These are phyloP conservation scores for Folsomia candida DNA, from an alignment of 2,888 invertebrate species.

Conservation along the genomic window DNA sequence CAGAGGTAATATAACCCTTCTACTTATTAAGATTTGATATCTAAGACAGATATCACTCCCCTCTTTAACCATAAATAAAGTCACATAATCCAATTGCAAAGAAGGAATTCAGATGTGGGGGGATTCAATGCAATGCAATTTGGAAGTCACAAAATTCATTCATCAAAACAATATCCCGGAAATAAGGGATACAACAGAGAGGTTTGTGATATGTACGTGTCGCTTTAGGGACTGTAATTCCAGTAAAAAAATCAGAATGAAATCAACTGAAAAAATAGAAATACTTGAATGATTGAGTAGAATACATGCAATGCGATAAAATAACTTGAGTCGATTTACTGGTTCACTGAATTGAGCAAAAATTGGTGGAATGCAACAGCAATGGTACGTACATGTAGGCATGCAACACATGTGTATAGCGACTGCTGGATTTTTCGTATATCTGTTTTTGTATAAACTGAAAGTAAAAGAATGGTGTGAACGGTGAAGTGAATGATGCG, in stretches of 20 bases:
- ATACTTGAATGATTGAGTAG: neutral
- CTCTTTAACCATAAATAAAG: neutral
- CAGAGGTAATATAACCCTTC: constrained; percentile 5
- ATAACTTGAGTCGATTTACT: neutral
- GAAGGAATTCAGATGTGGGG: neutral
- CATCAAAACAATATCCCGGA: neutral
- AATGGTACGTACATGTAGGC: too few species aligned
- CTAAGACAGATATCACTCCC: neutral
- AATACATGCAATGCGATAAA: neutral
- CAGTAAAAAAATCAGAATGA: neutral
- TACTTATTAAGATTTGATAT: neutral
- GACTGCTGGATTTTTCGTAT: too few species aligned
- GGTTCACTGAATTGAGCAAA: neutral
- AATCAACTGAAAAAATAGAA: neutral
- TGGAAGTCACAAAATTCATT: neutral
- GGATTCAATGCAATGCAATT: neutral
- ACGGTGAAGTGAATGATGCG: constrained; percentile 29
- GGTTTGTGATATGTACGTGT: neutral
- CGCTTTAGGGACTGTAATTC: neutral
- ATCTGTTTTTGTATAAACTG: too few species aligned
- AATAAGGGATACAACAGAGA: neutral
- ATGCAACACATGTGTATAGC: too few species aligned
- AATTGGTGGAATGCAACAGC: neutral
- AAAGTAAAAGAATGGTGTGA: too few species aligned
- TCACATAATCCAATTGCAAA: neutral